Base-by-base conservation (phyloP, 2,113 vertebrate genomes). In the Sorex fumeus region DNA sequence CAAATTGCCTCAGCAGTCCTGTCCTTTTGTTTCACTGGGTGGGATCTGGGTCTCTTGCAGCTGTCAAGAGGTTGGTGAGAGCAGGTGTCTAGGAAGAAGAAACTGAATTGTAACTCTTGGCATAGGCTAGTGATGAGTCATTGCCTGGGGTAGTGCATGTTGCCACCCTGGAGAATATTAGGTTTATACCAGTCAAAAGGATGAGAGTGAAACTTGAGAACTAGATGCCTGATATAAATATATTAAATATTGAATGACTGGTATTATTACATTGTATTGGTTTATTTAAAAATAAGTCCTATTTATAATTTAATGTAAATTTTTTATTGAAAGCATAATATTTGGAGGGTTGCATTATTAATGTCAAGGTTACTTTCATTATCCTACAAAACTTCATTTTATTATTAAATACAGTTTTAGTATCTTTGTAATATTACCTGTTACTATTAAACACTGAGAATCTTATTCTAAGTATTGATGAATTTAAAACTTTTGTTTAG, bases 251-350 rank as follows among this genome's bases (percentile, higher is more conserved):
- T 53, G 25, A 74, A 64, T 93, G 13, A 10, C 32, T 74, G 36
- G 13, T 84, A 76, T 78, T 93, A 36, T 79, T 81, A 64, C 34
- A 43, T 91, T 78, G 25, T 28, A 28, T 85, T 77, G 12, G 1
- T 90, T 74, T 93, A 78, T 62, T 89, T 87, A 15, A 72, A 76
- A 57, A 15, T 64, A 83, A 82, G 6, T 43, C 8, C 15, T 47
- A 30, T 50, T 86, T 71, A 40, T 40, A 76, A 85, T 86, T 82
- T 95, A 79, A 79, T 9, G 79, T 91, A 88, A 90, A 93, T 75
- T 40, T 80, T 91, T 45, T 90, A 34, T 67, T 84, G 43, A 72
- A 87, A 16, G 8, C 75, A 28, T 79, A 76, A 87, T 13, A 28
- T 64, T 74, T 91, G 25, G 60, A 34, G 27, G 32, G 28, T 93